Percentiles rank a stretch among this genome's conserved stretches.
These are phyloP conservation scores for Euzophera pinguis DNA, from an alignment of 2,888 invertebrate species.

Conservation along the genomic window DNA sequence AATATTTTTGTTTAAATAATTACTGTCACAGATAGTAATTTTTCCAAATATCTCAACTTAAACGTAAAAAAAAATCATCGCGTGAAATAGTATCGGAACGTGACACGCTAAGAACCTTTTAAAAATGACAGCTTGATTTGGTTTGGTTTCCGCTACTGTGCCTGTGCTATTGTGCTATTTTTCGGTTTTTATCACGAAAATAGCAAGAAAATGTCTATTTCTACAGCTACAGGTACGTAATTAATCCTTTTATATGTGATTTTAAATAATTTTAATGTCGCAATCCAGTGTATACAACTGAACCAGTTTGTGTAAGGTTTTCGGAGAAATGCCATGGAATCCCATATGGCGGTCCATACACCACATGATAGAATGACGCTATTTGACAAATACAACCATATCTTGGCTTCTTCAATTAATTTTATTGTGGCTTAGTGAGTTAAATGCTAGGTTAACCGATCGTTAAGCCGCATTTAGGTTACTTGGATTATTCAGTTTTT, in stretches of 20 bases:
- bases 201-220: slow-evolving; percentile 71
- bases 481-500: slow-evolving; percentile 55
- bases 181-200: slow-evolving; percentile 68
- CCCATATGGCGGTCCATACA: slow-evolving; percentile 79
- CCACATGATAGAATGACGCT: slow-evolving; percentile 78
- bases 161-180: slow-evolving; percentile 79
- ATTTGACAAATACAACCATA: slow-evolving; percentile 47
- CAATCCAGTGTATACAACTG: slow-evolving; percentile 47
- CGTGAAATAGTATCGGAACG: slow-evolving; percentile 35
- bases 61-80: neutral
- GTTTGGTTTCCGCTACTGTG: slow-evolving; percentile 80
- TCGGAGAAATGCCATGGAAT: slow-evolving; percentile 78
- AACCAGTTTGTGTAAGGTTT: slow-evolving; percentile 68
- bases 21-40: neutral
- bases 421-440: slow-evolving; percentile 24
- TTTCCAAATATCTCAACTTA: neutral
- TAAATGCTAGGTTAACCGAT: slow-evolving; percentile 31
- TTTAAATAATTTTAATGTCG: slow-evolving; percentile 30
- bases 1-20: neutral
- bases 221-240: slow-evolving; percentile 73
- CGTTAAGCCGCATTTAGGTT: slow-evolving; percentile 51
- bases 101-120: slow-evolving; percentile 61
- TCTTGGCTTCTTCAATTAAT: slow-evolving; percentile 36
- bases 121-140: slow-evolving; percentile 79
- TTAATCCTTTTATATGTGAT: slow-evolving; percentile 32